Base-by-base conservation (phyloP, 2,888 invertebrate genomes). In the Corbicula japonica region DNA sequence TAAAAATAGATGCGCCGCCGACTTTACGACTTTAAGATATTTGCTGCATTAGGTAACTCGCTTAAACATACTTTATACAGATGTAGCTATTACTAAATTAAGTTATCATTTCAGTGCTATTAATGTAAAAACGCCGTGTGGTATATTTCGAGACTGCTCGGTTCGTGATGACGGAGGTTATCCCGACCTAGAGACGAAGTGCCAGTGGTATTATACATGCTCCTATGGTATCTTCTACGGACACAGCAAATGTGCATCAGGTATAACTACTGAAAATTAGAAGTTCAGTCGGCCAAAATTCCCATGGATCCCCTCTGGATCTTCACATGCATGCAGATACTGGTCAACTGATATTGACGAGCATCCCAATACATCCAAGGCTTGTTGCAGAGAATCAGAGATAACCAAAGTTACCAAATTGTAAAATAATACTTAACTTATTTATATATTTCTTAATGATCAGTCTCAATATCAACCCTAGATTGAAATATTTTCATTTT, bases 121-220 rank as follows among this genome's bases (percentile, higher is more conserved):
- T 23, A 68, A 83, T 44, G 84, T 84, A 5, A 66, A 58, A 0
- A 71, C 84, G 1, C 88, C 88, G 12, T 90, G 90, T 54, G 88
- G 88, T 8, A 54, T 75, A 21, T 77, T 77, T 58, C 80, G 84
- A 35, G 88, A 90, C 77, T 90, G 90, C 72, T 76, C 76, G 8
- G 70, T 63, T 6, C 34, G 75, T 26, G 78, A 77, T 18, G 87
- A 89, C 66, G 87, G 88, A 8, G 83, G 85, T 30, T 90, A 86
- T 60, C 79, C 88, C 2, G 90, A 89, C 58, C 48, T 74, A 12
- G 81, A 82, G 28, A 46, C 65, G 12, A 28, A 80, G n/a, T 90
- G 90, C 34, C 63, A 60, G 1, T 77, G 84, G 60, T 90, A 87
- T 72, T 89, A 80, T 76, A 88, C 86, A 4, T 90, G 90, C 70